phyloP scores from a whole-genome alignment of 2,797 vertebrate species.

The Lithobates pipiens region DNA sequence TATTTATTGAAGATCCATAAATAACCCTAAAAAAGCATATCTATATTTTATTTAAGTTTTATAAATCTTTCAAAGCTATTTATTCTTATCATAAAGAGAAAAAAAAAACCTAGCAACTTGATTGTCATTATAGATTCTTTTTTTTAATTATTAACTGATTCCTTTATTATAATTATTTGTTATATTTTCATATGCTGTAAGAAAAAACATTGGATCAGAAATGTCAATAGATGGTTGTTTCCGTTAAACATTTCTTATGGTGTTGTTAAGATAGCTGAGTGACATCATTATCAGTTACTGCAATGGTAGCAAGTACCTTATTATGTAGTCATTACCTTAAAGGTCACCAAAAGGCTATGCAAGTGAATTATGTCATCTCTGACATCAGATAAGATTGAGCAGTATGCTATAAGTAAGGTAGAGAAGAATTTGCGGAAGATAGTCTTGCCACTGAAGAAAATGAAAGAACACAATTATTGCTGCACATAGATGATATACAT shows the following conservation, averaged over 20 bases:
- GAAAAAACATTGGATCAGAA: not conserved
- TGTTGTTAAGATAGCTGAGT: conserved; percentile 20
- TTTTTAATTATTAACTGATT: not conserved
- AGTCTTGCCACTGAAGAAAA: not conserved
- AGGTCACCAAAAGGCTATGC: conserved; percentile 28
- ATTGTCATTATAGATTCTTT: not conserved
- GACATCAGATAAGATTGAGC: conserved; percentile 29
- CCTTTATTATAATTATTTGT: not conserved
- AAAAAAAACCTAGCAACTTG: not conserved
- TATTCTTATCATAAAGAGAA: too few species aligned
- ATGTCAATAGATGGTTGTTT: conserved; percentile 3
- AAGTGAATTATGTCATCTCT: conserved; percentile 29
- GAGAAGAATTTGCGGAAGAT: not conserved
- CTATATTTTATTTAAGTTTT: too few species aligned
- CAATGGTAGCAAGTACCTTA: conserved; percentile 10
- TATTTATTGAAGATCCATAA: too few species aligned
- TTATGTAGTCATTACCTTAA: conserved; percentile 38
- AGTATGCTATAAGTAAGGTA: not conserved
- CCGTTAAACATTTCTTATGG: not conserved
- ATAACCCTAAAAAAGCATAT: too few species aligned
- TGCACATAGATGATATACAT: not conserved
- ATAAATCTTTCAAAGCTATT: too few species aligned
- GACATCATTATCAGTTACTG: conserved; percentile 21
- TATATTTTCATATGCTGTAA: not conserved
- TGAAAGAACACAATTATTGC: not conserved